These are phyloP conservation scores for Lordiphosa fenestrarum DNA, from an alignment of 2,888 invertebrate genomes.

Conservation along the genomic window DNA sequence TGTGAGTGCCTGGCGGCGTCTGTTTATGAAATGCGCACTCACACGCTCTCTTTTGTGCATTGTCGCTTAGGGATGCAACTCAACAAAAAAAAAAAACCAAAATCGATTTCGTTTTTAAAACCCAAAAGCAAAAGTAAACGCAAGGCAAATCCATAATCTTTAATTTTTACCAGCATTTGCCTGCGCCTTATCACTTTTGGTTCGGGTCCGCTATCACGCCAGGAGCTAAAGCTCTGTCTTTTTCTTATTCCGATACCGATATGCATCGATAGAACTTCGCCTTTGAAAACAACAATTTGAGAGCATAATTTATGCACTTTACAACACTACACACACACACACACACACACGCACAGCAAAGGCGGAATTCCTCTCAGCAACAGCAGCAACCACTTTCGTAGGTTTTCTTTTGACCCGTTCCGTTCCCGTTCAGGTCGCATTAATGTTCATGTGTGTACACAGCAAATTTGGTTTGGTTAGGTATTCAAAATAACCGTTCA, in stretches of 20 bases:
- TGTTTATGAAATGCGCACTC: constrained; percentile 43
- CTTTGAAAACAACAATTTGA: constrained; percentile 10
- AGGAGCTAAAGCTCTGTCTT: too few species aligned
- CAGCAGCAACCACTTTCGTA: constrained; percentile 71
- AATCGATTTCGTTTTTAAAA: constrained; percentile 55
- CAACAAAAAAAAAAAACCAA: constrained; percentile 50
- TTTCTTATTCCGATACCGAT: too few species aligned
- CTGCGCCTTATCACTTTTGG: too few species aligned
- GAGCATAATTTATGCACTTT: constrained; percentile 63
- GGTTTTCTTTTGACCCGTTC: constrained; percentile 56
- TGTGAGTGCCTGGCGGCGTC: constrained; percentile 37
- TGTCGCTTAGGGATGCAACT: constrained; percentile 62
- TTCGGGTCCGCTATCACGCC: too few species aligned
- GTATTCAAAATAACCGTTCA: constrained; percentile 14
- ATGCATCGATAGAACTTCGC: too few species aligned
- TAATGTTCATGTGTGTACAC: constrained; percentile 34
- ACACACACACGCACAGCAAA: constrained; percentile 19
- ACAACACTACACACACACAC: constrained; percentile 55
- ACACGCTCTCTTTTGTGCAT: constrained; percentile 28
- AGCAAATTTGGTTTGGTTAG: constrained; percentile 25
- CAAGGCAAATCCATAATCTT: too few species aligned
- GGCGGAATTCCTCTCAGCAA: constrained; percentile 39
- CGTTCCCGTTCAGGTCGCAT: constrained; percentile 22
- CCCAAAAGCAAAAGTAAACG: constrained; percentile 41
- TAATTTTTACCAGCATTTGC: too few species aligned